Conservation (phyloP, 2,888 invertebrate genomes). For the Eurois occulta region DNA sequence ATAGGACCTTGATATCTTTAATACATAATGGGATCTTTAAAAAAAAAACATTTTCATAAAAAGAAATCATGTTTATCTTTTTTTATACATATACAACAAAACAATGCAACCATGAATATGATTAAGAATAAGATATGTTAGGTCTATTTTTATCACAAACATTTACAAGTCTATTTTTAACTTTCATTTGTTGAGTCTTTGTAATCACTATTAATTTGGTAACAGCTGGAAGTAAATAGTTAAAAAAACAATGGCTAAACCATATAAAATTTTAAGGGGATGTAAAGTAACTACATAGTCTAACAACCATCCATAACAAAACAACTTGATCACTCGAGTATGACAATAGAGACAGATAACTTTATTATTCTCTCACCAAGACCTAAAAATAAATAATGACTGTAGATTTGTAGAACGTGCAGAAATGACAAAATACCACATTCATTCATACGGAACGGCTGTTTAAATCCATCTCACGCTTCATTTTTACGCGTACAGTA, state of each 20-base stretch:
- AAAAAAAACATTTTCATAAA: neutral
- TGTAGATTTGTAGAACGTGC: slow-evolving; percentile 17
- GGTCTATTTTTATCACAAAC: slow-evolving; percentile 38
- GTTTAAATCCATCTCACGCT: slow-evolving; percentile 80
- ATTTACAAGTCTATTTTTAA: slow-evolving; percentile 34
- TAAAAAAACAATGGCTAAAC: neutral
- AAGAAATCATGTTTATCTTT: neutral
- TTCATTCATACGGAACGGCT: slow-evolving; percentile 80
- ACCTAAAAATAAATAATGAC: slow-evolving; percentile 48
- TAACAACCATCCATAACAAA: slow-evolving; percentile 59
- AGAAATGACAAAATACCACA: slow-evolving; percentile 42
- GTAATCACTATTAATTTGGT: slow-evolving; percentile 24
- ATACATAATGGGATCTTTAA: neutral
- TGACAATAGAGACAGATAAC: slow-evolving; percentile 58
- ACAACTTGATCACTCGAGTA: slow-evolving; percentile 66
- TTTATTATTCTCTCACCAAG: slow-evolving; percentile 27
- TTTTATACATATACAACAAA: neutral
- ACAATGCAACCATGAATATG: neutral
- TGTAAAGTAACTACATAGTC: slow-evolving; percentile 26
- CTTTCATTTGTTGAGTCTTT: slow-evolving; percentile 32
- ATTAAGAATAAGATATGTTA: too few species aligned
- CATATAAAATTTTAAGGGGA: neutral
- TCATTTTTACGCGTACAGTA: slow-evolving; percentile 76
- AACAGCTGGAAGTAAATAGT: slow-evolving; percentile 57
- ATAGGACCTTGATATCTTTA: neutral